Evolutionary conservation across 1,140 invertebrate genomes (phyloP).

Genomic region (Probaryconus sp.): DNA sequence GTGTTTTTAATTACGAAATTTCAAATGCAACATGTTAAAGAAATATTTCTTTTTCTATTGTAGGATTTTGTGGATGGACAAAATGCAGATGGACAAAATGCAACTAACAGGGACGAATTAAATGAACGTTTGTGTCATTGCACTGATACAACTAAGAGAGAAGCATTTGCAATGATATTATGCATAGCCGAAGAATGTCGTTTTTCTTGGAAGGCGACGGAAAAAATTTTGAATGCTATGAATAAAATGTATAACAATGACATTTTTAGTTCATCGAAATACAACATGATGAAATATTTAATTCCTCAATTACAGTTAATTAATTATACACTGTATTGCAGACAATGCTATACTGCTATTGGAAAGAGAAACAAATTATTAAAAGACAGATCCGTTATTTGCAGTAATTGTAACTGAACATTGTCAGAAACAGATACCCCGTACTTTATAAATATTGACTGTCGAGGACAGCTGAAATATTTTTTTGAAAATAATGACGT

Average conservation of each 20-base stretch:
- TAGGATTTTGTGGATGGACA: too few relatives aligned
- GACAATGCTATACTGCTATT: constrained; percentile 5
- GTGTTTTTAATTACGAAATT: too few relatives aligned
- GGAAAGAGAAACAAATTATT: background rate
- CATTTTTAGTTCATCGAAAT: constrained; percentile 3
- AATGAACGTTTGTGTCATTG: background rate
- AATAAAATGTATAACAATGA: constrained; percentile 13
- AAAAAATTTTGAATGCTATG: constrained; percentile 9
- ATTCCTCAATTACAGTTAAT: constrained; percentile 2
- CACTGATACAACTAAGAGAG: constrained; percentile 7
- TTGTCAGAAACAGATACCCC: background rate
- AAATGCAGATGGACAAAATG: too few relatives aligned
- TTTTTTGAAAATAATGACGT: constrained; percentile 22
- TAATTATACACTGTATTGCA: constrained; percentile 4
- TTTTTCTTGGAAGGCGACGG: constrained; percentile 6
- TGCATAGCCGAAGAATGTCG: constrained; percentile 4
- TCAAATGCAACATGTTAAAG: too few relatives aligned
- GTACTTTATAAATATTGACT: constrained; percentile 13
- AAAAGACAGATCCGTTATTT: background rate
- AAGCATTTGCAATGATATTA: constrained; percentile 8
- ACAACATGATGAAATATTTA: background rate
- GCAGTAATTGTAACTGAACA: background rate
- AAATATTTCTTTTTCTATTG: too few relatives aligned
- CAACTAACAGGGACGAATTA: too few relatives aligned
- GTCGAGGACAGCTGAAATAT: background rate